Evolutionary conservation across 2,113 vertebrate species (phyloP).

Genomic region (Cololabis saira): DNA sequence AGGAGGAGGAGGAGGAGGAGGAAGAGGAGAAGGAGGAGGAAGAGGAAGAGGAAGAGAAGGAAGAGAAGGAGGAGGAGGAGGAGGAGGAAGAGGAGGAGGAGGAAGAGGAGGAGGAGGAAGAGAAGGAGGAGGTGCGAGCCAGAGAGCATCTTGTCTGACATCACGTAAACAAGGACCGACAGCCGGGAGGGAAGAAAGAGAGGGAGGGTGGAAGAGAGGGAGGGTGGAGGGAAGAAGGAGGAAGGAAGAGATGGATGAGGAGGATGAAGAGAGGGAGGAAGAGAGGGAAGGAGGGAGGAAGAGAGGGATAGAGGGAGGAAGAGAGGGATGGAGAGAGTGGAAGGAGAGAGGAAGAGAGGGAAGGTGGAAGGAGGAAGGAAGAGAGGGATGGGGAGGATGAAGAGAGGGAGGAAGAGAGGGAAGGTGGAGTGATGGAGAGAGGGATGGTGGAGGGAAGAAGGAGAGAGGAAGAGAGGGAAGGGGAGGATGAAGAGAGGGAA

Average conservation of each 20-base stretch:
- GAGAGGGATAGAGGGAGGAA: no score
- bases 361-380: no score
- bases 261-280: slow-evolving; percentile 24
- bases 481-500: slow-evolving; percentile 22
- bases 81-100: background rate
- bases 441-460: no score
- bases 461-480: slow-evolving; percentile 30
- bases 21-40: slow-evolving; percentile 5
- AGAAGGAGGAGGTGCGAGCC: slow-evolving; percentile 29
- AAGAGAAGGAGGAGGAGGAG: slow-evolving; percentile 11
- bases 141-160: slow-evolving; percentile 40
- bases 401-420: no score
- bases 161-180: slow-evolving; percentile 63
- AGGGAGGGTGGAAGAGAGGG: slow-evolving; percentile 40
- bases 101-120: background rate
- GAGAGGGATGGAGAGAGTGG: no score
- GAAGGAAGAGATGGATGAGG: slow-evolving; percentile 33
- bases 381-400: no score
- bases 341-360: no score
- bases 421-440: no score
- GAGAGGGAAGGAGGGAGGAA: no score
- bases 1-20: background rate
- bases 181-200: slow-evolving; percentile 32
- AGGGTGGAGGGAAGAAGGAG: no score
- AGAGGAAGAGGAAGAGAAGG: no score